These are phyloP conservation scores for Cremastinae sp. DNA, from an alignment of 2,888 invertebrate species.

Conservation along the genomic window DNA sequence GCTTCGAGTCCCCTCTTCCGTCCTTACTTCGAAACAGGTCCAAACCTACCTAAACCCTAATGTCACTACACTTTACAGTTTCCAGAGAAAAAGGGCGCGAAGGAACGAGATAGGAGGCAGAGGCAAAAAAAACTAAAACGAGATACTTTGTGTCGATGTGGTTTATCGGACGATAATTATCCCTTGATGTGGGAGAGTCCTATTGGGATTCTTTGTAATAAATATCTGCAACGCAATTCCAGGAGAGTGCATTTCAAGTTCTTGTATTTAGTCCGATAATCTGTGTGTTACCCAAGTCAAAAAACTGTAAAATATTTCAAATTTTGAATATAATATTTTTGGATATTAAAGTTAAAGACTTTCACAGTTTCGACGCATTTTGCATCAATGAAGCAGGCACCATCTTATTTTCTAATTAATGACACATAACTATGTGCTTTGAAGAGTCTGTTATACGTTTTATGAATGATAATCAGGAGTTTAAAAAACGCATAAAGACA, in stretches of 20 bases:
- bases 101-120: constrained; percentile 9
- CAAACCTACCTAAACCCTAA: constrained; percentile 69
- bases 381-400: no score
- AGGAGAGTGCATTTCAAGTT: constrained; percentile 35
- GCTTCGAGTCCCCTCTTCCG: constrained; percentile 70
- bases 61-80: constrained; percentile 65
- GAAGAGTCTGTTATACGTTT: not conserved
- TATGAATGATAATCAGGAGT: not conserved
- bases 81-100: constrained; percentile 35
- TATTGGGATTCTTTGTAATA: constrained; percentile 55
- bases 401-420: no score
- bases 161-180: constrained; percentile 69
- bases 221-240: constrained; percentile 49
- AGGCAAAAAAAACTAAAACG: constrained; percentile 27
- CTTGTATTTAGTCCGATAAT: constrained; percentile 49
- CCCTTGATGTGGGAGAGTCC: constrained; percentile 55
- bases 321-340: no score
- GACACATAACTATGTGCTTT: no score
- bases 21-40: constrained; percentile 70
- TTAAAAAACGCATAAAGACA: not conserved
- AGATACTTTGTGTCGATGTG: constrained; percentile 53
- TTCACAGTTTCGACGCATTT: no score
- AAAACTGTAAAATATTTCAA: no score
- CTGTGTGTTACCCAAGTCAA: no score
- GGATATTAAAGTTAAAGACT: no score